Percentiles rank a stretch among this genome's conserved stretches.
These are phyloP conservation scores for Sinocyclocheilus rhinocerous DNA, from an alignment of 2,113 vertebrate genomes.

Conservation along the genomic window DNA sequence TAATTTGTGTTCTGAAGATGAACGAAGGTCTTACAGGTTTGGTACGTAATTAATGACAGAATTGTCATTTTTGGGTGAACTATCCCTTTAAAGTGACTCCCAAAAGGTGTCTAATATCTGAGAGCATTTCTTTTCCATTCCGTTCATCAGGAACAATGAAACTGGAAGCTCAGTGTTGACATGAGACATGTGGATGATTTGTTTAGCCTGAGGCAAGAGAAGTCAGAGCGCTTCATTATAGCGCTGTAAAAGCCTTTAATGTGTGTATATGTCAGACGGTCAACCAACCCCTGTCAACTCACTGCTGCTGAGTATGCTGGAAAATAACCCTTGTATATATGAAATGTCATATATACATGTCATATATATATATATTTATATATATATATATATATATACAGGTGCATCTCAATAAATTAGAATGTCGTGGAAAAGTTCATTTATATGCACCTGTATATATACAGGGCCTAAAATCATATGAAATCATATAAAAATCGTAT, in stretches of 20 bases:
- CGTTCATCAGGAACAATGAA: background rate
- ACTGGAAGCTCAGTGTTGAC: background rate
- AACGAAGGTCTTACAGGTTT: too few species aligned
- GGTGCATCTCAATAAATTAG: too few species aligned
- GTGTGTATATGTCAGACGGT: constrained; percentile 9
- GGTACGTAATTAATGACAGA: too few species aligned
- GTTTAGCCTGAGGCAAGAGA: constrained; percentile 11
- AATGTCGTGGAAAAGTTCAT: too few species aligned
- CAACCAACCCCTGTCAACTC: background rate
- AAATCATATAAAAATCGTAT: too few species aligned
- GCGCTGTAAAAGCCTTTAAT: background rate
- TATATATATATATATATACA: background rate
- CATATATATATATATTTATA: too few species aligned
- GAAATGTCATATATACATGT: background rate
- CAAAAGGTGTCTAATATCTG: background rate
- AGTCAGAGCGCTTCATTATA: constrained; percentile 2
- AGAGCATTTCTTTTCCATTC: background rate
- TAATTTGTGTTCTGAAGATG: too few species aligned
- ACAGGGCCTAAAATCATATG: too few species aligned
- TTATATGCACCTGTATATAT: too few species aligned
- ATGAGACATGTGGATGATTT: background rate
- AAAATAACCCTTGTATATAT: constrained; percentile 45
- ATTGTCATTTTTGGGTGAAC: too few species aligned
- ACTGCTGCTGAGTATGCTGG: constrained; percentile 35
- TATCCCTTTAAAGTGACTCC: background rate